Evolutionary conservation across 2,888 invertebrate species (phyloP).

Genomic region (Dicranocentrus wangi): DNA sequence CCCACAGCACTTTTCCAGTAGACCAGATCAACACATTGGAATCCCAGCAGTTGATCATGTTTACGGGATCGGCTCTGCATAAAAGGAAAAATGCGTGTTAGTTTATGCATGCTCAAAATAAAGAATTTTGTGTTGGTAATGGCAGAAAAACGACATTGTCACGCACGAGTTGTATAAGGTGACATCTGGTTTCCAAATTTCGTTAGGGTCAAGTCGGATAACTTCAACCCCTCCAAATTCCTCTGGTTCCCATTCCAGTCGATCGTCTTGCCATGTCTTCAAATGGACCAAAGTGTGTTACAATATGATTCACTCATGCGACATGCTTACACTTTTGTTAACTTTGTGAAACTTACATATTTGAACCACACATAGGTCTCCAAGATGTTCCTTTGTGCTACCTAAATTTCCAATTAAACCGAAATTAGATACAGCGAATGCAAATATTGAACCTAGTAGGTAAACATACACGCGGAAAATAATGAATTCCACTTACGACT

Average conservation of each 20-base stretch:
- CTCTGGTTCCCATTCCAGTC: slow-evolving; percentile 62
- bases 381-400: slow-evolving; percentile 26
- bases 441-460: no score
- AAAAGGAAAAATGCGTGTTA: no score
- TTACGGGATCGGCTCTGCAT: slow-evolving; percentile 33
- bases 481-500: slow-evolving; percentile 50
- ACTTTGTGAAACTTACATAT: slow-evolving; percentile 55
- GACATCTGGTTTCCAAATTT: slow-evolving; percentile 68
- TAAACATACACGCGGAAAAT: not conserved
- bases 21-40: slow-evolving; percentile 58
- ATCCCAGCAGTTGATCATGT: slow-evolving; percentile 46
- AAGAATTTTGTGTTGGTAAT: no score
- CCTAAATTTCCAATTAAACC: no score
- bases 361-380: slow-evolving; percentile 60
- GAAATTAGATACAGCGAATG: no score
- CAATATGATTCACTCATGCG: no score
- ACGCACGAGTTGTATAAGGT: slow-evolving; percentile 61
- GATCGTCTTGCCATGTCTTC: slow-evolving; percentile 62
- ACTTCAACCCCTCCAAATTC: slow-evolving; percentile 56
- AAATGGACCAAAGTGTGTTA: no score
- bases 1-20: slow-evolving; percentile 61
- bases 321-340: no score
- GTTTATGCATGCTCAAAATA: no score
- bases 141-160: no score
- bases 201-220: slow-evolving; percentile 46